These are phyloP conservation scores for Polyommatus iphigenia DNA, from an alignment of 2,888 invertebrate genomes.

Conservation along the genomic window DNA sequence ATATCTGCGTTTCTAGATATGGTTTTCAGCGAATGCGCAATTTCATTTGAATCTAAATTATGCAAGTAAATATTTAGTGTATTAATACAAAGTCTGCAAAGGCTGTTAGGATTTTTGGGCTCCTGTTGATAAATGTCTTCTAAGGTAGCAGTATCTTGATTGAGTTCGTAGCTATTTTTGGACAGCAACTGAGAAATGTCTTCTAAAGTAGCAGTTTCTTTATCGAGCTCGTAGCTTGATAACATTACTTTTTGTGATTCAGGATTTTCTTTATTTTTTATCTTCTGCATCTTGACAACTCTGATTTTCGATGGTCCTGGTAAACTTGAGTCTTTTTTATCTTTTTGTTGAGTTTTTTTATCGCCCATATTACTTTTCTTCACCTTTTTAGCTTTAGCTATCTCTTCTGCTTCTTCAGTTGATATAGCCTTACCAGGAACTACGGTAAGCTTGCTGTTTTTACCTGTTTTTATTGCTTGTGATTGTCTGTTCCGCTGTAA, in stretches of 20 bases:
- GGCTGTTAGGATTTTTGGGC: background rate
- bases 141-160: slow-evolving; percentile 27
- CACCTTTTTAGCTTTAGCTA: slow-evolving; percentile 30
- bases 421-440: slow-evolving; percentile 38
- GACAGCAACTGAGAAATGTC: background rate
- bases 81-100: slow-evolving; percentile 3
- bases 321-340: slow-evolving; percentile 34
- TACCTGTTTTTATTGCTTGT: slow-evolving; percentile 35
- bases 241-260: too few species aligned
- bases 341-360: slow-evolving; percentile 33
- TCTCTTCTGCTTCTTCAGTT: slow-evolving; percentile 36
- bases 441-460: slow-evolving; percentile 35
- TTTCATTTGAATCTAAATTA: slow-evolving; percentile 22
- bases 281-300: slow-evolving; percentile 16
- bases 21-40: too few species aligned
- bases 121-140: slow-evolving; percentile 8
- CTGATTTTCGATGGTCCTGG: slow-evolving; percentile 35
- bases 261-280: slow-evolving; percentile 14
- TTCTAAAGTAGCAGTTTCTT: slow-evolving; percentile 27
- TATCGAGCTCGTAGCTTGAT: slow-evolving; percentile 9
- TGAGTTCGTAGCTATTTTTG: slow-evolving; percentile 9
- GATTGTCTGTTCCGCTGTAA: slow-evolving; percentile 32
- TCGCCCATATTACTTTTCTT: slow-evolving; percentile 27
- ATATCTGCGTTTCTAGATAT: too few species aligned
- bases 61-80: slow-evolving; percentile 23